phyloP scores from a whole-genome alignment of 2,113 vertebrate genomes.

The Nycticryphes semicollaris region DNA sequence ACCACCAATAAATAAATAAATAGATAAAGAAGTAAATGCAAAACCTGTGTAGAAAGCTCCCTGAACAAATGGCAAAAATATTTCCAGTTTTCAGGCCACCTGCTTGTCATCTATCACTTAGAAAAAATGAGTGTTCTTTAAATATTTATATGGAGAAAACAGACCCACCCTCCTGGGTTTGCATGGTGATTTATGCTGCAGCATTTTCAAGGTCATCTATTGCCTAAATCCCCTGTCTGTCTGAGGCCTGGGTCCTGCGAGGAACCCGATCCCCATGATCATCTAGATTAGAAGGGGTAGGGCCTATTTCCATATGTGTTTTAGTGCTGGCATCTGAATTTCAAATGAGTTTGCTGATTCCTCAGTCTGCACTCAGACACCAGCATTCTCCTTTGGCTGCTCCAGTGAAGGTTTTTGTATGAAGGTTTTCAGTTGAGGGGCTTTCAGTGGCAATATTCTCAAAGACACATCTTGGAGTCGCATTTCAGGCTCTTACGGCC shows the following conservation, averaged over 20 bases:
- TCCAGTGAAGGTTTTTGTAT: neutral
- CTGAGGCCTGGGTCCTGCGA: constrained; percentile 36
- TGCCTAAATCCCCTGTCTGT: constrained; percentile 57
- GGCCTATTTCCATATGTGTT: constrained; percentile 43
- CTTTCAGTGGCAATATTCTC: constrained; percentile 41
- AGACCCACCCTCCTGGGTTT: constrained; percentile 47
- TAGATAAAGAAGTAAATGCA: constrained; percentile 60
- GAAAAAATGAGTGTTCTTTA: constrained; percentile 42
- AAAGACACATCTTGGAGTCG: neutral
- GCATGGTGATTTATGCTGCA: constrained; percentile 46
- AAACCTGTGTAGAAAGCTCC: constrained; percentile 53
- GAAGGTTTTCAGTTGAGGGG: neutral
- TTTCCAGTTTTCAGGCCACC: constrained; percentile 58
- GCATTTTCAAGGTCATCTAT: constrained; percentile 46
- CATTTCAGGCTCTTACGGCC: neutral
- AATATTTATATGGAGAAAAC: constrained; percentile 59
- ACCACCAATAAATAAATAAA: constrained; percentile 64
- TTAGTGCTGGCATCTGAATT: constrained; percentile 55
- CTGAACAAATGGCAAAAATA: constrained; percentile 48
- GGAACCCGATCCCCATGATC: constrained; percentile 39
- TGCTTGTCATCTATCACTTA: constrained; percentile 67
- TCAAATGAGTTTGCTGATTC: constrained; percentile 57
- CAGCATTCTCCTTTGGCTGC: constrained; percentile 6
- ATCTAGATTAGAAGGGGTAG: constrained; percentile 40
- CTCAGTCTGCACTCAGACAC: neutral